Conservation (phyloP, 2,888 invertebrate species). For the Andricus quercusramuli region DNA sequence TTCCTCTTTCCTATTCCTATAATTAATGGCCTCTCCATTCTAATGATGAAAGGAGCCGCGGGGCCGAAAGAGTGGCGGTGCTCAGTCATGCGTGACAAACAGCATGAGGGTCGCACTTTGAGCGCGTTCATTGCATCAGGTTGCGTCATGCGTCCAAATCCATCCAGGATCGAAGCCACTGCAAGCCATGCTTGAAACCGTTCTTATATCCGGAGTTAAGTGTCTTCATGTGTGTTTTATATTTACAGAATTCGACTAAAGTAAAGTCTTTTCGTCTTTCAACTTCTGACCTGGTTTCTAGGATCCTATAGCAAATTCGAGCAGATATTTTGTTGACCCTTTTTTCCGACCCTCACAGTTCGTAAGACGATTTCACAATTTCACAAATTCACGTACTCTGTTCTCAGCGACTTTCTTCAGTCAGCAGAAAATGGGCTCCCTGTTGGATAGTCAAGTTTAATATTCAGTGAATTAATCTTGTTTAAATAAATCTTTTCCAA, state of each 20-base stretch:
- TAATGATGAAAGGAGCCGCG: no score
- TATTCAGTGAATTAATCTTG: neutral
- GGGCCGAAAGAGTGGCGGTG: no score
- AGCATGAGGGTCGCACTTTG: no score
- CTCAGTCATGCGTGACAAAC: no score
- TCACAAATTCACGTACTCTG: neutral
- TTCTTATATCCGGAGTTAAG: no score
- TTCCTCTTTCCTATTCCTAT: no score
- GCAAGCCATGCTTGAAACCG: no score
- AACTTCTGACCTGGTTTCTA: neutral
- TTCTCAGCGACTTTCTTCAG: neutral
- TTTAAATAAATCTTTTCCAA: neutral
- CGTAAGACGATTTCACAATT: neutral
- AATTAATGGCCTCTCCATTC: no score
- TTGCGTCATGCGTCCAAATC: no score
- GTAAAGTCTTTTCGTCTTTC: neutral
- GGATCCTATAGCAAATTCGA: conserved; percentile 53
- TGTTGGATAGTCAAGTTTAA: neutral
- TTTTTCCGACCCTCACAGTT: neutral
- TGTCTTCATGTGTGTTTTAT: neutral
- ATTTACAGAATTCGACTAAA: neutral
- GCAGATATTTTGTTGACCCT: neutral
- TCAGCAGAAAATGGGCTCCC: neutral
- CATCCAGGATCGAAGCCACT: neutral
- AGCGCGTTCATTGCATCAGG: no score